Evolutionary conservation across 2,888 invertebrate genomes (phyloP).

Genomic region (Cosmia pyralina): DNA sequence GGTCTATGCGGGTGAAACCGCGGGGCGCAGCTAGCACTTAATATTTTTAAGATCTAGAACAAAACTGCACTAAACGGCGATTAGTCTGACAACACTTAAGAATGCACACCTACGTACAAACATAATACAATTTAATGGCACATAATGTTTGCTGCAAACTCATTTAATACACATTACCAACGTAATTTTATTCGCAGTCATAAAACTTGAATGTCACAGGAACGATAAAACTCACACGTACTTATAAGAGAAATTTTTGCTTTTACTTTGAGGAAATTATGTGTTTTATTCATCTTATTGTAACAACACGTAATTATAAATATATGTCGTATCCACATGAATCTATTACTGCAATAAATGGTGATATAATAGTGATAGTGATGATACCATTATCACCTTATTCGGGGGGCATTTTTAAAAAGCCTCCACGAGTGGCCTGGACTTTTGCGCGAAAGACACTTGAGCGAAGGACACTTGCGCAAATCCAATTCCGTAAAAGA

Average conservation of each 20-base stretch:
- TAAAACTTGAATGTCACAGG: slow-evolving; percentile 58
- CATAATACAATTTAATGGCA: slow-evolving; percentile 53
- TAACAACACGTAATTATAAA: background rate
- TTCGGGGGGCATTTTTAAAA: background rate
- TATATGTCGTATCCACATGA: background rate
- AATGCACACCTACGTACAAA: slow-evolving; percentile 49
- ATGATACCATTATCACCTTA: background rate
- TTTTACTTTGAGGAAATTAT: slow-evolving; percentile 17
- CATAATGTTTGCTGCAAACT: slow-evolving; percentile 51
- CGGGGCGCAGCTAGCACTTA: too few species aligned
- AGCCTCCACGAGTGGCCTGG: too few species aligned
- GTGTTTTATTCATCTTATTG: background rate
- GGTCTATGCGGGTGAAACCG: too few species aligned
- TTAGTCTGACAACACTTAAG: slow-evolving; percentile 42
- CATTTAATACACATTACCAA: slow-evolving; percentile 53
- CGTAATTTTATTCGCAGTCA: slow-evolving; percentile 58
- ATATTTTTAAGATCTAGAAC: slow-evolving; percentile 31
- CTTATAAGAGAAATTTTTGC: slow-evolving; percentile 15
- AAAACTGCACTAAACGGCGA: slow-evolving; percentile 32
- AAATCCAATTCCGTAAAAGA: too few species aligned
- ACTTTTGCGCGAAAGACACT: too few species aligned
- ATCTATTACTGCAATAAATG: background rate
- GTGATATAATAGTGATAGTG: too few species aligned
- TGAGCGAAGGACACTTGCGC: too few species aligned
- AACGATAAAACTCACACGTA: slow-evolving; percentile 47